Base-by-base conservation (phyloP, 2,888 invertebrate species). In the Patella caerulea region DNA sequence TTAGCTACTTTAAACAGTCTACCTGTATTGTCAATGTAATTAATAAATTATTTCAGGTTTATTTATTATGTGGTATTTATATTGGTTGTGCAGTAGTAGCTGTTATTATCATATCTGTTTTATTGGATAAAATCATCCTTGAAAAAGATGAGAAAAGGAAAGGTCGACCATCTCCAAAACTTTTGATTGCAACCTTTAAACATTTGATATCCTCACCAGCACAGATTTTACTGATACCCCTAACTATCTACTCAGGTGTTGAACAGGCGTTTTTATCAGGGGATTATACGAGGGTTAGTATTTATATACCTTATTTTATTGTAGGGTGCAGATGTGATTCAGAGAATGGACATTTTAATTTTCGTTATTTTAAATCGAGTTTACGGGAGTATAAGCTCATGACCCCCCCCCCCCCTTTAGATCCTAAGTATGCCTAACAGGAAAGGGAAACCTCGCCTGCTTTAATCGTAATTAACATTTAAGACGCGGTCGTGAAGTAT, bases 231-330 rank as follows among this genome's bases (percentile, higher is more conserved):
- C 94, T 99, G 56, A 97, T 98, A 82, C 98, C 98, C 1, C 95
- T 99, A 82, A 99, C 98, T 0, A 93, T 99, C 74, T 99, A 97
- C 95, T 97, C 98, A 87, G 98, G 98, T 78, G 96, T 99, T 94
- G 98, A 98, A 91, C 98, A 98, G 91, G 98, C 98, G 0, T 98
- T 98, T 92, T 96, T 98, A 85, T 96, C 96, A 24, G 98, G 97
- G 2, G 92, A 93, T 73, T 93, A 90, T 84, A 93, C 93, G 0
- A 91, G 92, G 86, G 93, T 93, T 83, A 88, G 92, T 45, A 45
- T 45, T 45, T 7, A 9, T 45, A 1, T 45, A 45, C 9, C 45
- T 45, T 45, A 0, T 45, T 45, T 45, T 45, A 45, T 45, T 45
- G 45, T 45, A 45, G 9, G 9, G 45, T 9, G 45, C 45, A 9